Conservation (phyloP, 2,113 vertebrate species). For the Phycodurus eques region DNA sequence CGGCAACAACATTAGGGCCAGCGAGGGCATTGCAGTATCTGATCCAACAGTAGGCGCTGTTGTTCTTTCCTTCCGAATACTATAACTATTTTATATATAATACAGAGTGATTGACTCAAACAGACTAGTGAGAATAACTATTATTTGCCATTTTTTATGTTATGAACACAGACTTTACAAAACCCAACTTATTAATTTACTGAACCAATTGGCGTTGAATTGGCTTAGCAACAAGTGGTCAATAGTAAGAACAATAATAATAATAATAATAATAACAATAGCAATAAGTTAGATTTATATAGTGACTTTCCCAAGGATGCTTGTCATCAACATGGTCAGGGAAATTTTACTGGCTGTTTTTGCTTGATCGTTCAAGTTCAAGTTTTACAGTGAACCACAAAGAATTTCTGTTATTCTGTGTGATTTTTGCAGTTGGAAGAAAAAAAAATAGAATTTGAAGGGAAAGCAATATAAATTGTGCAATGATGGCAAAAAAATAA, state of each 20-base stretch:
- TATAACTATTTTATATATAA: background rate
- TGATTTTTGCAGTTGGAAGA: background rate
- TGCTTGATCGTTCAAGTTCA: too few species aligned
- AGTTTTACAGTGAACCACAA: too few species aligned
- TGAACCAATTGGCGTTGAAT: background rate
- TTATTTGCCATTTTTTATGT: too few species aligned
- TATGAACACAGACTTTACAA: too few species aligned
- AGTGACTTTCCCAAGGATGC: too few species aligned
- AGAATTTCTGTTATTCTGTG: too few species aligned
- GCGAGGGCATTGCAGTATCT: too few species aligned
- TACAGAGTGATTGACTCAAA: background rate
- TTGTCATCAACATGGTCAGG: too few species aligned
- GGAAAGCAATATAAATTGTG: background rate
- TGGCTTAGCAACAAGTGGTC: background rate
- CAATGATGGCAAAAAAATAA: background rate
- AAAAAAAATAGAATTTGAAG: background rate
- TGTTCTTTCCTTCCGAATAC: background rate
- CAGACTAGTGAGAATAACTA: background rate
- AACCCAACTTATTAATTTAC: too few species aligned
- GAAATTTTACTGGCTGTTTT: too few species aligned
- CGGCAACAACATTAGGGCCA: background rate
- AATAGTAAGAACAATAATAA: background rate
- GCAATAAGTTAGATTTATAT: too few species aligned
- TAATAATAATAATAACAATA: too few species aligned
- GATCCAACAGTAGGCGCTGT: background rate